Conservation (phyloP, 1,140 invertebrate species). For the Aricia agestis region DNA sequence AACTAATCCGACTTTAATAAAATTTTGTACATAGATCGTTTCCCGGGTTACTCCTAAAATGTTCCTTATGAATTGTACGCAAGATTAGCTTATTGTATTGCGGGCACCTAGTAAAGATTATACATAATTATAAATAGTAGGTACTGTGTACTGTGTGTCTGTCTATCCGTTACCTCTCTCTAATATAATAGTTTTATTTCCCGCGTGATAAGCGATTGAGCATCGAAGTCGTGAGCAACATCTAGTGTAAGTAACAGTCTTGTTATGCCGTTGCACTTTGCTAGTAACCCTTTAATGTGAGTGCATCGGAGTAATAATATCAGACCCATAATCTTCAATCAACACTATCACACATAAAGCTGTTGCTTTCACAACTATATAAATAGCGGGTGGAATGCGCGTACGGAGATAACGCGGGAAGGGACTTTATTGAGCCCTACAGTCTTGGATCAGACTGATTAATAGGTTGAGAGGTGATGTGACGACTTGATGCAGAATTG, state of each 20-base stretch:
- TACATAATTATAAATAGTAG: too few relatives aligned
- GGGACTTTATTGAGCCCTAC: slow-evolving; percentile 53
- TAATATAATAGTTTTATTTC: too few relatives aligned
- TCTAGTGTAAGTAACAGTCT: background rate
- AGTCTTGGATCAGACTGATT: slow-evolving; percentile 47
- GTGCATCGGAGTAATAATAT: slow-evolving; percentile 29
- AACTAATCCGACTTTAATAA: background rate
- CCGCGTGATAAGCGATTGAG: too few relatives aligned
- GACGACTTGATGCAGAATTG: slow-evolving; percentile 23
- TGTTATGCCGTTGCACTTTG: slow-evolving; percentile 14
- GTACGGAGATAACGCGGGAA: slow-evolving; percentile 44
- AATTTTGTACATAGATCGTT: too few relatives aligned
- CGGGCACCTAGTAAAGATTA: too few relatives aligned
- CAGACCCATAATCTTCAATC: slow-evolving; percentile 50
- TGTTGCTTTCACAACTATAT: slow-evolving; percentile 52
- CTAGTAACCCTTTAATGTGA: slow-evolving; percentile 17
- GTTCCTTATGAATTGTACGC: too few relatives aligned
- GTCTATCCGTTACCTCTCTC: too few relatives aligned
- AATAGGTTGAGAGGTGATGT: slow-evolving; percentile 36
- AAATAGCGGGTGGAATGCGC: slow-evolving; percentile 59
- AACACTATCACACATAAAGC: slow-evolving; percentile 52
- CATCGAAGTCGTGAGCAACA: too few relatives aligned
- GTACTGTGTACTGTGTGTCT: too few relatives aligned
- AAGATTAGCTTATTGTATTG: too few relatives aligned
- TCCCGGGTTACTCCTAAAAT: too few relatives aligned